A percentile compares a stretch with the other conserved stretches of the same genome.
Evolutionary conservation across 2,113 vertebrate species (phyloP).

Genomic region (Gymnocephalus cernua): DNA sequence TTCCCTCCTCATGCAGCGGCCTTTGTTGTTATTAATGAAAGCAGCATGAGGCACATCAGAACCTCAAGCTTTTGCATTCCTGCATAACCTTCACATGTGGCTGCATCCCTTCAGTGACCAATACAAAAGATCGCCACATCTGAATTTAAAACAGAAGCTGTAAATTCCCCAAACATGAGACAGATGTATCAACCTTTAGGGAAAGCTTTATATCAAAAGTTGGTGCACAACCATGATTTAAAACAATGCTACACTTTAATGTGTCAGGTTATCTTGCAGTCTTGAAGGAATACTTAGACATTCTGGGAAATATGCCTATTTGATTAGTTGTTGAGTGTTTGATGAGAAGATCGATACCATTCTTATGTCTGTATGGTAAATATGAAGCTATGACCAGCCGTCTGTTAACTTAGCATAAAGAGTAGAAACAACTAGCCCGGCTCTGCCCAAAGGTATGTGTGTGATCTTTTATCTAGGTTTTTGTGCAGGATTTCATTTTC

Average conservation of each 20-base stretch:
- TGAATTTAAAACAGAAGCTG: constrained; percentile 12
- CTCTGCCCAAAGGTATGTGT: not conserved
- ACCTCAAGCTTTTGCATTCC: constrained; percentile 28
- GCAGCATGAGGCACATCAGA: constrained; percentile 29
- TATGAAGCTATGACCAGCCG: not conserved
- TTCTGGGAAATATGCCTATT: not conserved
- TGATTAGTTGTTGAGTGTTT: not conserved
- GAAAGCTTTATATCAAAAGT: not conserved
- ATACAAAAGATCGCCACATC: constrained; percentile 7
- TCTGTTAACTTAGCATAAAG: not conserved
- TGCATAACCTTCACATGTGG: constrained; percentile 36
- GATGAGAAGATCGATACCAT: not conserved
- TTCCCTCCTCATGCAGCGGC: constrained; percentile 18
- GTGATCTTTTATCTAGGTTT: constrained; percentile 14
- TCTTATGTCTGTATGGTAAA: no score
- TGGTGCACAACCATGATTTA: not conserved
- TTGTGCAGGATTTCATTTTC: not conserved
- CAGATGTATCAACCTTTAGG: not conserved
- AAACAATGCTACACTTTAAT: not conserved
- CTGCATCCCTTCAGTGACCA: constrained; percentile 19
- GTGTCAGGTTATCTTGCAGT: not conserved
- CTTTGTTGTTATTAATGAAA: constrained; percentile 38
- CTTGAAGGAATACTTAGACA: not conserved
- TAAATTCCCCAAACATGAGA: constrained; percentile 3
- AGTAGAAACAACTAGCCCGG: not conserved